These are phyloP conservation scores for Drosophila nebulosa DNA, from an alignment of 1,140 invertebrate species.

Conservation along the genomic window DNA sequence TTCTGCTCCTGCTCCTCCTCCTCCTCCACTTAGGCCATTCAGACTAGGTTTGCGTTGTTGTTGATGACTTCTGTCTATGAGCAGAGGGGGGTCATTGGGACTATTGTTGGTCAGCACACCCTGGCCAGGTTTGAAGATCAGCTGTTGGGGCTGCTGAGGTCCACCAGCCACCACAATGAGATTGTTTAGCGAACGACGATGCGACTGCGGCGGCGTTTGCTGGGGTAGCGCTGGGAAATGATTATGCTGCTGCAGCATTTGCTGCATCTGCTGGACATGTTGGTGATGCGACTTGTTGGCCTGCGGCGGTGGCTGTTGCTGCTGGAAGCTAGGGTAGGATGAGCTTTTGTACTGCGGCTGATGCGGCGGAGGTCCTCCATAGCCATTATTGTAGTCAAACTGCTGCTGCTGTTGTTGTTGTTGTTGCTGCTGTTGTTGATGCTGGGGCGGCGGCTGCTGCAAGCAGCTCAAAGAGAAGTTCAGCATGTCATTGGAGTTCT, in stretches of 20 bases:
- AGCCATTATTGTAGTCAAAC: conserved; percentile 52
- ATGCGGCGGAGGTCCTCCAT: conserved; percentile 39
- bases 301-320: conserved; percentile 55
- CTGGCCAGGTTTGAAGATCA: conserved; percentile 72
- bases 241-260: conserved; percentile 74
- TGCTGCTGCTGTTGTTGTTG: conserved; percentile 39
- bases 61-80: conserved; percentile 45
- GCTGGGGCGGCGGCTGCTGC: conserved; percentile 53
- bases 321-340: conserved; percentile 81
- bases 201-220: conserved; percentile 68
- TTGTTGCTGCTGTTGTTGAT: conserved; percentile 44
- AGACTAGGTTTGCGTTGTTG: conserved; percentile 64
- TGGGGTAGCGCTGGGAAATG: conserved; percentile 82
- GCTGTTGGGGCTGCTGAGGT: conserved; percentile 71
- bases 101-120: conserved; percentile 58
- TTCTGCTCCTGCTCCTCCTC: conserved; percentile 11
- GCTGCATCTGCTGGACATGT: conserved; percentile 77
- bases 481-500: conserved; percentile 77
- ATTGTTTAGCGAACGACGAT: conserved; percentile 77
- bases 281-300: conserved; percentile 80
- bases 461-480: conserved; percentile 68
- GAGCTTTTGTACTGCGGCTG: conserved; percentile 81
- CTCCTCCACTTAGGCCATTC: conserved; percentile 41
- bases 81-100: conserved; percentile 34
- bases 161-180: conserved; percentile 73